Conservation (phyloP, 2,113 vertebrate genomes). For the Platichthys stellatus region DNA sequence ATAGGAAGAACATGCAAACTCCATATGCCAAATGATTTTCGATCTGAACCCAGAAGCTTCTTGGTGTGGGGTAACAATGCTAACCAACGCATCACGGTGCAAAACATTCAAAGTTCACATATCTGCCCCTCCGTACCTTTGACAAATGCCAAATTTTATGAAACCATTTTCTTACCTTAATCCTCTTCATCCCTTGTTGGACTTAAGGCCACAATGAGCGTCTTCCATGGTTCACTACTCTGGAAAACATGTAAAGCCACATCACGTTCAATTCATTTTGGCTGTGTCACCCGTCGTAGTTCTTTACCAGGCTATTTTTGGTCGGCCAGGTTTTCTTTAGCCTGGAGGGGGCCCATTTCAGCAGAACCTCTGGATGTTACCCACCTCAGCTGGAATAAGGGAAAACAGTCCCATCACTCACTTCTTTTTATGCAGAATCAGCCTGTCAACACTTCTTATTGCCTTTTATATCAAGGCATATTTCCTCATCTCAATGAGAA, state of each 20-base stretch:
- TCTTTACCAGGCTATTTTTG: slow-evolving; percentile 2
- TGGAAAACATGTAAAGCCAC: neutral
- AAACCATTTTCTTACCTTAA: neutral
- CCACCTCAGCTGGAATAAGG: neutral
- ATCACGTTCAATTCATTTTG: neutral
- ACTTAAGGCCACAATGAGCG: neutral
- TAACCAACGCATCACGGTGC: no score
- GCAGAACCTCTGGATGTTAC: no score
- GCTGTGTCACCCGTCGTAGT: neutral
- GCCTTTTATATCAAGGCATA: neutral
- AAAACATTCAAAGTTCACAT: no score
- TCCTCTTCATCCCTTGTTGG: neutral
- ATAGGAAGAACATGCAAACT: no score
- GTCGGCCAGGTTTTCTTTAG: neutral
- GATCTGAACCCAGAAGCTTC: no score
- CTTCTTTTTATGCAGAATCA: neutral
- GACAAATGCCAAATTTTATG: no score
- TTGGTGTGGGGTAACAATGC: no score
- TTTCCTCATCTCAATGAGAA: neutral
- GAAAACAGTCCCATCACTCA: neutral
- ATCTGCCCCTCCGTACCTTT: no score
- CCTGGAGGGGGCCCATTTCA: neutral
- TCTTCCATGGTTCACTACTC: neutral
- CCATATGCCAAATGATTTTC: no score
- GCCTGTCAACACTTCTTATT: neutral